Conservation (phyloP, 2,113 vertebrate species). For the Tinamus guttatus region DNA sequence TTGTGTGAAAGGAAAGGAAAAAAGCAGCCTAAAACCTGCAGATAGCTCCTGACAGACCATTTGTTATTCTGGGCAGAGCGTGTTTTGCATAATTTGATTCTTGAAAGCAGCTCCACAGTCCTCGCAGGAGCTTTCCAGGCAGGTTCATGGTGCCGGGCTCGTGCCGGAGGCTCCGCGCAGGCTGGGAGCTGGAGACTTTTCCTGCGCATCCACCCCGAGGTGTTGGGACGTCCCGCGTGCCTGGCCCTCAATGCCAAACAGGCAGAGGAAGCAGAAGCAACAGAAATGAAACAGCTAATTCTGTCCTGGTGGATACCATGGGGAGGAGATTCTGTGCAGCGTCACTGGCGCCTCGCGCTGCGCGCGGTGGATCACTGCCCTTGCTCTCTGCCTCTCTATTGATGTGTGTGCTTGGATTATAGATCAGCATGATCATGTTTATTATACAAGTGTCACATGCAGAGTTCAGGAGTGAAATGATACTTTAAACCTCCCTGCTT, state of each 20-base stretch:
- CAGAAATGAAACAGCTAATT: neutral
- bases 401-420: neutral
- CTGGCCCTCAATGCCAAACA: neutral
- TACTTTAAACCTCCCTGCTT: neutral
- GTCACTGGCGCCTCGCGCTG: neutral
- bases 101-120: neutral
- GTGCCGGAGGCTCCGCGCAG: too few species aligned
- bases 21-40: neutral
- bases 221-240: neutral
- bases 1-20: neutral
- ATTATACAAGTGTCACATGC: neutral
- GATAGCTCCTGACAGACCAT: neutral
- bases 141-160: too few species aligned
- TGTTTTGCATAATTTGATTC: neutral
- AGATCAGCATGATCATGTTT: neutral
- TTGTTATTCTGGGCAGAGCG: neutral
- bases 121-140: neutral
- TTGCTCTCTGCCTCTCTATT: neutral
- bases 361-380: neutral
- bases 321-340: neutral
- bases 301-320: fast-evolving
- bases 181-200: neutral
- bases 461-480: neutral
- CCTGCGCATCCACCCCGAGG: neutral
- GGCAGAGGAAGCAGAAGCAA: fast-evolving